Conservation (phyloP, 2,888 invertebrate genomes). For the Seira sanloemensis region DNA sequence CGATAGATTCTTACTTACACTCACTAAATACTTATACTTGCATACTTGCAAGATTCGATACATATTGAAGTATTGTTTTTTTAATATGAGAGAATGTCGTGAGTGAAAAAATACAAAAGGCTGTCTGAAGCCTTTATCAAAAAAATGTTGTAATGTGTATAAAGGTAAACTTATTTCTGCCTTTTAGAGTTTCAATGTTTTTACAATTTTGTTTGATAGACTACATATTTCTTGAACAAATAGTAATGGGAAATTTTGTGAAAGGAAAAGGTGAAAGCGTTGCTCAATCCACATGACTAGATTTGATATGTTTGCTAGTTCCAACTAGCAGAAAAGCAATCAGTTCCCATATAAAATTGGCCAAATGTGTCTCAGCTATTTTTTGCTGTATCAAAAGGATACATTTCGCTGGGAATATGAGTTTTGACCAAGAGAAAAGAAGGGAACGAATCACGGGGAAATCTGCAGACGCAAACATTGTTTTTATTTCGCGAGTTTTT, state of each 20-base stretch:
- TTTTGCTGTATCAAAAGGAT: not conserved
- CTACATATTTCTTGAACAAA: too few relatives aligned
- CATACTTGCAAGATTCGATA: too few relatives aligned
- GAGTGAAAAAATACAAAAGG: not conserved
- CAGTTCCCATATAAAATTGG: not conserved
- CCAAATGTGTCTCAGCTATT: not conserved
- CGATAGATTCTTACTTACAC: too few relatives aligned
- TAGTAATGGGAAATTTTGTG: slow-evolving; percentile 4
- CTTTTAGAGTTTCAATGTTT: too few relatives aligned
- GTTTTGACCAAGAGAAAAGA: slow-evolving; percentile 2
- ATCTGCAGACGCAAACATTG: slow-evolving; percentile 21
- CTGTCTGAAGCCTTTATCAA: not conserved
- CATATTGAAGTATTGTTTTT: not conserved
- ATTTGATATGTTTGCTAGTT: not conserved
- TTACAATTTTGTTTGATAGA: too few relatives aligned
- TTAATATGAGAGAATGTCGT: not conserved
- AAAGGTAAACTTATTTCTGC: not conserved
- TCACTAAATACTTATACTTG: too few relatives aligned
- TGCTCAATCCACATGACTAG: not conserved
- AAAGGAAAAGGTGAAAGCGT: not conserved
- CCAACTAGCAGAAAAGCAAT: not conserved
- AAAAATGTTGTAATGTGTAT: not conserved
- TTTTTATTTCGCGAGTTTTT: slow-evolving; percentile 18
- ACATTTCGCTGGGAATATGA: not conserved
- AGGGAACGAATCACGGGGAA: slow-evolving; percentile 7